These are phyloP conservation scores for Mythimna vitellina DNA, from an alignment of 2,888 invertebrate species.

Conservation along the genomic window DNA sequence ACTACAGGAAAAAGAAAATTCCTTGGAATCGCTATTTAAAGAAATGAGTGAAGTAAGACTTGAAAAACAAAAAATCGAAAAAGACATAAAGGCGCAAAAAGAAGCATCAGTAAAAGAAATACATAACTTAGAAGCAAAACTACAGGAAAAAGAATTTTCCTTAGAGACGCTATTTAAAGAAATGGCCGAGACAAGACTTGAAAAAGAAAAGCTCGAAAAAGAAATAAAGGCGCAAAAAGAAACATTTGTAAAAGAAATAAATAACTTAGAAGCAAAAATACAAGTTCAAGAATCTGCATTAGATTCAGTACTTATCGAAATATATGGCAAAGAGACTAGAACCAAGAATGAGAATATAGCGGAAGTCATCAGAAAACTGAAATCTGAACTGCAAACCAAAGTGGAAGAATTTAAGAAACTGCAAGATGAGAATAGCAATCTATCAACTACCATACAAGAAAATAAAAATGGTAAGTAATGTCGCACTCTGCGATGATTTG, in stretches of 20 bases:
- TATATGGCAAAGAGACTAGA: slow-evolving; percentile 18
- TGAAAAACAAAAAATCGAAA: slow-evolving; percentile 59
- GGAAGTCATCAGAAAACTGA: slow-evolving; percentile 56
- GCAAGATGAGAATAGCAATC: slow-evolving; percentile 60
- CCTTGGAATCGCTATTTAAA: slow-evolving; percentile 62
- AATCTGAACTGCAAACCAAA: slow-evolving; percentile 61
- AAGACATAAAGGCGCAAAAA: slow-evolving; percentile 57
- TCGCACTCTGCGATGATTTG: too few species aligned
- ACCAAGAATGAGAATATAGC: slow-evolving; percentile 51
- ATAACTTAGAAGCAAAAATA: slow-evolving; percentile 25
- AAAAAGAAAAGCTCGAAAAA: slow-evolving; percentile 58
- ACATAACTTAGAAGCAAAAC: slow-evolving; percentile 19
- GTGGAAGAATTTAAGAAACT: slow-evolving; percentile 55
- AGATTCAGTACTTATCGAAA: slow-evolving; percentile 19
- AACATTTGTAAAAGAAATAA: slow-evolving; percentile 35
- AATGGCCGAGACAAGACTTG: slow-evolving; percentile 56
- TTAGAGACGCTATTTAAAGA: slow-evolving; percentile 60
- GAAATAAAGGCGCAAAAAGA: slow-evolving; percentile 59
- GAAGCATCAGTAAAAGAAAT: slow-evolving; percentile 41
- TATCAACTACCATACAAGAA: slow-evolving; percentile 58
- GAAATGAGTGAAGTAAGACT: slow-evolving; percentile 61
- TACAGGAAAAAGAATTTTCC: slow-evolving; percentile 37
- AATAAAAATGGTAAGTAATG: slow-evolving; percentile 72
- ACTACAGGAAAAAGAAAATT: slow-evolving; percentile 63
- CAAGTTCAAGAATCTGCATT: slow-evolving; percentile 33